phyloP scores from a whole-genome alignment of 2,797 vertebrate genomes.

The Pygocentrus nattereri region DNA sequence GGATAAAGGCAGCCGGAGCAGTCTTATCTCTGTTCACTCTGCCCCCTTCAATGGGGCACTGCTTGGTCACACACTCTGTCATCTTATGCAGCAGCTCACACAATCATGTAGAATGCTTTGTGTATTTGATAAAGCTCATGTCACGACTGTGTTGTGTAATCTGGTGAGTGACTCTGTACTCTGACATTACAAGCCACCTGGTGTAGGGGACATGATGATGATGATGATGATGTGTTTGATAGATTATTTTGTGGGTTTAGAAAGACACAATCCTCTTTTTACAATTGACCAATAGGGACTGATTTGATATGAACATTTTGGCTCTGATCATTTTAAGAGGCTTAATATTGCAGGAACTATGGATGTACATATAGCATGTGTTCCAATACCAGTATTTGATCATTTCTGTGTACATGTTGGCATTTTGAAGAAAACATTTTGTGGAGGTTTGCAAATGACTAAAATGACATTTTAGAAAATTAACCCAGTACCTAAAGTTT shows the following conservation, averaged over 20 bases:
- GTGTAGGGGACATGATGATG: background rate
- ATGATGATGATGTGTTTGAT: background rate
- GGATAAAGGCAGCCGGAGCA: constrained; percentile 26
- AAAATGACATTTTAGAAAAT: too few relatives aligned
- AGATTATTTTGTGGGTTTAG: background rate
- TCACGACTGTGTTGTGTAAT: constrained; percentile 8
- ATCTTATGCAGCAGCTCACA: background rate
- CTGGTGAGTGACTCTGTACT: background rate
- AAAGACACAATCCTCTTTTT: background rate
- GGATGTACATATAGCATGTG: too few relatives aligned
- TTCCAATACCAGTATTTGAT: too few relatives aligned
- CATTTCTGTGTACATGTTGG: too few relatives aligned
- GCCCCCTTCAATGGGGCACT: background rate
- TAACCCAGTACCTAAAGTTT: too few relatives aligned
- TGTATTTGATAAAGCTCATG: background rate
- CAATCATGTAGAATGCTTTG: background rate
- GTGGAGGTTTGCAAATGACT: too few relatives aligned
- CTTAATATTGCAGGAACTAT: too few relatives aligned
- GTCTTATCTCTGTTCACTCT: background rate
- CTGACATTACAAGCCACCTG: background rate
- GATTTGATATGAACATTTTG: background rate
- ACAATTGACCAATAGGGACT: background rate
- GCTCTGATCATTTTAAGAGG: too few relatives aligned
- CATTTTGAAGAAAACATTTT: too few relatives aligned
- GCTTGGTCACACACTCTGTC: constrained; percentile 15